A percentile compares a stretch with the other conserved stretches of the same genome.
Evolutionary conservation across 2,888 invertebrate species (phyloP).

Genomic region (Phaedon cochleariae): DNA sequence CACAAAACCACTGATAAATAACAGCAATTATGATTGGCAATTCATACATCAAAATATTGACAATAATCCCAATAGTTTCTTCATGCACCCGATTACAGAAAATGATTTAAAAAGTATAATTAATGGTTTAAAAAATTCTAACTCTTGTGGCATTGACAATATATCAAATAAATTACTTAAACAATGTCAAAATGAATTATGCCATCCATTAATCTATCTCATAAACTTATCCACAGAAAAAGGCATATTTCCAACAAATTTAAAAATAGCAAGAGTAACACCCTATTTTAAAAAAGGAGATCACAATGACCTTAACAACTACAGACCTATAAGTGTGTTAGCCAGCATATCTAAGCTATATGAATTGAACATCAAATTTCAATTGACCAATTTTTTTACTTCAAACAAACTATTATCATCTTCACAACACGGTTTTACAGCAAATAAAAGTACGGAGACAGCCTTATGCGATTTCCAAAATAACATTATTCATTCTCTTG

Average conservation of each 20-base stretch:
- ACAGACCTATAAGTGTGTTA: too few relatives aligned
- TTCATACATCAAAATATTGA: not conserved
- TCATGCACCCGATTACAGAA: not conserved
- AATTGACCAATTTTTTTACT: too few relatives aligned
- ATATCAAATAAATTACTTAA: constrained; percentile 3
- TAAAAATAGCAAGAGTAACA: not conserved
- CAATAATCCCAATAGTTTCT: not conserved
- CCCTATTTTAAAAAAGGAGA: too few relatives aligned
- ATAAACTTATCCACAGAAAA: too few relatives aligned
- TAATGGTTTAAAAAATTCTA: not conserved
- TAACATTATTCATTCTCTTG: too few relatives aligned
- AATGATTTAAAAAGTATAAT: not conserved
- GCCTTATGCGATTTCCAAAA: too few relatives aligned
- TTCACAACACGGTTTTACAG: too few relatives aligned
- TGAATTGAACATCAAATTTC: too few relatives aligned
- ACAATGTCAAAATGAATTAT: not conserved
- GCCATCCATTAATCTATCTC: not conserved
- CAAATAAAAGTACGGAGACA: too few relatives aligned
- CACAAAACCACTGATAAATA: not conserved
- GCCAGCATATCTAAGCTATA: too few relatives aligned
- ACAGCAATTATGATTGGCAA: not conserved
- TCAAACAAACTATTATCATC: too few relatives aligned
- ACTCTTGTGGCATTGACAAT: not conserved
- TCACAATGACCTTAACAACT: too few relatives aligned
- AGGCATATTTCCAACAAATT: not conserved